Evolutionary conservation across 2,888 invertebrate species (phyloP), one percentile per base, ranked within the genome.

Genomic region (Cerastis rubricosa): DNA sequence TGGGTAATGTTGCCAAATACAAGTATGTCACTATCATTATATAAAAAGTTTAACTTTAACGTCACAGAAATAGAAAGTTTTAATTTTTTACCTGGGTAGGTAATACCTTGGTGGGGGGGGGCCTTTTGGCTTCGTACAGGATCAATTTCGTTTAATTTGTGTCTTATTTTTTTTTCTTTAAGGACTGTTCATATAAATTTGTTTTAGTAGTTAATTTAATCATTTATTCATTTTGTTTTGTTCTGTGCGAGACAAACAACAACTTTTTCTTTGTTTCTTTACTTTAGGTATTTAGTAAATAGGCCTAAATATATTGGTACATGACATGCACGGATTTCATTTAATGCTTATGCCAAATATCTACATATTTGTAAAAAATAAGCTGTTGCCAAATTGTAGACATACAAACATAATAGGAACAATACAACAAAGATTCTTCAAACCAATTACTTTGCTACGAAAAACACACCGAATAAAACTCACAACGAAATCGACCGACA

Each of bases 1-100:
- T 84, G 76, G 84, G 51, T 80, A 84, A 87, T 85, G 84, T 87
- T 87, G 84, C 86, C 87, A 85, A 86, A 80, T 76, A 81, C 79
- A 86, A 78, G 80, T 86, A 86, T 85, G 87, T 85, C 81, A 81
- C 74, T 86, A 81, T 72, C 77, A 79, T 85, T 85, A 78, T 73
- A 64, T 78, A 75, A 86, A 83, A 76, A 71, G 22, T 74, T 74
- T 84, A 78, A 76, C 71, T 80, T 82, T 84, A 86, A 76, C 66
- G 64, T 74, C 68, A 40, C 47, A 68, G 47, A 61, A 85, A 85
- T 77, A 85, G 64, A 61, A 9, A 45, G 40, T 43, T 35, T 29
- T 51, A 29, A 59, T 74, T 72, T 63, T 67, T 75, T 77, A 83
- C 76, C 81, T 85, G 79, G 72, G 74, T 59, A 35, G 51, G 51